Base-by-base conservation (phyloP, 2,797 vertebrate genomes). In the Neoniphon sammara region DNA sequence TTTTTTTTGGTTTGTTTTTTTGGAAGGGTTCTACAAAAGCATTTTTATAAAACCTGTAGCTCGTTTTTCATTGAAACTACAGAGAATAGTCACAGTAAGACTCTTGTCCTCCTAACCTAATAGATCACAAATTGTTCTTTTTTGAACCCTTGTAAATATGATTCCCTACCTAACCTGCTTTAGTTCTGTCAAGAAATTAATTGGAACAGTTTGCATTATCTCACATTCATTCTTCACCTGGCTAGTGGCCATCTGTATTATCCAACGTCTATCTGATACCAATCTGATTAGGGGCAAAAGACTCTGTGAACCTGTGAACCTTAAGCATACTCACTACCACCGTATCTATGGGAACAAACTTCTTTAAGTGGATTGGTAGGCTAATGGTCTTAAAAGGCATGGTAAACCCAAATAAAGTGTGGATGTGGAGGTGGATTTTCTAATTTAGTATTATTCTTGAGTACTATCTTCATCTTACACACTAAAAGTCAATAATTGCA, bases 261-360 rank as follows among this genome's bases (percentile, higher is more conserved):
- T 61, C 63, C 14, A 52, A 85, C 77, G 80, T 68, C 66, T 64
- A 55, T 76, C 62, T 67, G 56, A 83, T 74, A 77, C 44, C 31
- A 75, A 70, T 79, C 50, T 62, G 46, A 83, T 82, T 53, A 53
- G 50, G 23, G 50, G 47, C 52, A 66, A 65, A 20, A 70, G 66
- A 75, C 27, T 67, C 42, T 62, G 70, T 65, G 20, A 71, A 70
- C 55, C 27, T 49, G 44, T 63, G 66, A 76, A 66, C 52, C 52
- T 72, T n/a, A 25, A 63, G 61, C 21, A 49, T 76, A 73, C 75
- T 81, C 60, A 66, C 23, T 31, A 52, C 25, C 39, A 46, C 50
- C 58, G 21, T 17, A 25, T 20, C 56, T 18, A 64, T 27, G 69
- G 44, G 77, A 76, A 66, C 46, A 50, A 30, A n/a, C 61, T 73